Evolutionary conservation across 2,113 vertebrate genomes (phyloP).

Genomic region (Bubo blakistoni): DNA sequence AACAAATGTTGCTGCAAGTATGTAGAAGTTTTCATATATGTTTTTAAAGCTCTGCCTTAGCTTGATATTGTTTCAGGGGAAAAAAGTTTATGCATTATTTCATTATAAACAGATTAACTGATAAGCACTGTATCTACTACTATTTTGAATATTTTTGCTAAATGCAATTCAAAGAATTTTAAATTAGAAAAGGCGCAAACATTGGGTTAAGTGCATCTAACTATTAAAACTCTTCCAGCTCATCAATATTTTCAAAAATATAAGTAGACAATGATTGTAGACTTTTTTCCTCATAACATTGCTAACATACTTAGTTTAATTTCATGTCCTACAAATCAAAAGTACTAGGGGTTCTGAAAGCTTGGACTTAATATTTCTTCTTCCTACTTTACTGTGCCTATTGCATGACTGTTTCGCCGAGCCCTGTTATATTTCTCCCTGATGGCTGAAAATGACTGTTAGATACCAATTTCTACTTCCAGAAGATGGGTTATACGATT

Average conservation of each 20-base stretch:
- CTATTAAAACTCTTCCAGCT: not conserved
- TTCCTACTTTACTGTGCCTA: not conserved
- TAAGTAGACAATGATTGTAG: not conserved
- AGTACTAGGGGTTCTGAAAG: not conserved
- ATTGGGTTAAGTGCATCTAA: not conserved
- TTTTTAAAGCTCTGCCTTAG: not conserved
- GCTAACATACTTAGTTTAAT: not conserved
- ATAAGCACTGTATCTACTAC: not conserved
- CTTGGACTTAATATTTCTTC: not conserved
- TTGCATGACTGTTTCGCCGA: not conserved
- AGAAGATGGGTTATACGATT: not conserved
- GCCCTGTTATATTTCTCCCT: not conserved
- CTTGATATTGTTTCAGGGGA: not conserved
- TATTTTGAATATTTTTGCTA: not conserved
- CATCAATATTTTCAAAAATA: not conserved
- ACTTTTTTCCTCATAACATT: accelerated
- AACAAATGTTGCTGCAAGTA: not conserved
- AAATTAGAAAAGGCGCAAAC: not conserved
- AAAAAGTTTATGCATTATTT: not conserved
- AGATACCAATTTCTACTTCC: conserved; percentile 25
- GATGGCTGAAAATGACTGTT: conserved; percentile 32
- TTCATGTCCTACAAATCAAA: not conserved
- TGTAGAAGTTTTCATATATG: not conserved
- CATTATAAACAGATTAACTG: not conserved
- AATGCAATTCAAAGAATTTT: not conserved